These are phyloP conservation scores for Lepidostoma basale DNA, from an alignment of 1,140 invertebrate genomes.

Conservation along the genomic window DNA sequence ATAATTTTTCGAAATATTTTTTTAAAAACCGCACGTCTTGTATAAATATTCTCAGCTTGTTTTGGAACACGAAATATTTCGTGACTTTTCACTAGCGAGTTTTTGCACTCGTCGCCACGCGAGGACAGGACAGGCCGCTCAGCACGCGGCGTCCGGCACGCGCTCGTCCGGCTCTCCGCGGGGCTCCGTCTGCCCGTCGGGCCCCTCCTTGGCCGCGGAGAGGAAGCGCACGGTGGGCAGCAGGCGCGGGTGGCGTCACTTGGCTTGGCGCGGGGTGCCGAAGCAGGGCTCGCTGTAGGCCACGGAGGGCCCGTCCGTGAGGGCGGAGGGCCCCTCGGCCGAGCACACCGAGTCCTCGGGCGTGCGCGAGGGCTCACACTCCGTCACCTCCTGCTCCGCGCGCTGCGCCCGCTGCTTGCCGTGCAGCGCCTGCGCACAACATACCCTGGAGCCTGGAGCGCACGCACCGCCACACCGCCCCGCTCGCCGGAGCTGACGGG, in stretches of 20 bases:
- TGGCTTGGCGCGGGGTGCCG: constrained; percentile 43
- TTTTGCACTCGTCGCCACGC: neutral
- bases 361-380: constrained; percentile 71
- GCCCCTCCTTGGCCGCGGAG: neutral
- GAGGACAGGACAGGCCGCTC: neutral
- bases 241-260: constrained; percentile 42
- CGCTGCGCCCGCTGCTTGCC: constrained; percentile 63
- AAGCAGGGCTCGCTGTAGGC: constrained; percentile 45
- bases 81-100: neutral
- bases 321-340: constrained; percentile 69
- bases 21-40: too few relatives aligned
- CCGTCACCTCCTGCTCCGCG: constrained; percentile 64
- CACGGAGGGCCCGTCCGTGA: constrained; percentile 52
- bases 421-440: constrained; percentile 66
- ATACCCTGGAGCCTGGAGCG: neutral
- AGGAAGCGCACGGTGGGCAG: constrained; percentile 38
- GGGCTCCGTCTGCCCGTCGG: neutral
- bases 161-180: neutral
- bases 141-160: constrained; percentile 6
- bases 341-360: constrained; percentile 77
- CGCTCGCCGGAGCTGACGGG: neutral
- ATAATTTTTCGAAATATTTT: too few relatives aligned
- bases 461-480: neutral
- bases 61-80: neutral
- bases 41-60: neutral